Evolutionary conservation across 2,888 invertebrate species (phyloP).

Genomic region (Thyatira batis): DNA sequence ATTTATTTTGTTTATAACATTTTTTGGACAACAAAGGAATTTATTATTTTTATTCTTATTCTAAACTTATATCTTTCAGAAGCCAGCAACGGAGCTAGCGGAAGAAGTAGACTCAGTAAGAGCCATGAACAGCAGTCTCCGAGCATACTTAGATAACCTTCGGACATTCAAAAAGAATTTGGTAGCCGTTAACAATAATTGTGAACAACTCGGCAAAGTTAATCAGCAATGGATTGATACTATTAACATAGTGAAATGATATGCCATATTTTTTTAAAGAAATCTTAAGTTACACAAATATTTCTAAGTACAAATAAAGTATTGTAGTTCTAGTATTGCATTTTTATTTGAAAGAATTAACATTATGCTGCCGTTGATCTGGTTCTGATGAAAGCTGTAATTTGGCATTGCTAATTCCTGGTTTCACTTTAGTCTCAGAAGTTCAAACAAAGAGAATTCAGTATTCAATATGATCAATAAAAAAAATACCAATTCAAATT

Average conservation of each 20-base stretch:
- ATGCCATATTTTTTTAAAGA: too few relatives aligned
- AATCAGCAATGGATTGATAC: constrained; percentile 59
- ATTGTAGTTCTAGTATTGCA: too few relatives aligned
- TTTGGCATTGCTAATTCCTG: neutral
- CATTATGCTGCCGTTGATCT: too few relatives aligned
- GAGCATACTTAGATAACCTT: constrained; percentile 54
- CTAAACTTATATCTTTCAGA: constrained; percentile 45
- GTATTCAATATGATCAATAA: too few relatives aligned
- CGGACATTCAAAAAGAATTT: constrained; percentile 52
- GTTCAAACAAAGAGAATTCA: too few relatives aligned
- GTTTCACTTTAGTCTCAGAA: neutral
- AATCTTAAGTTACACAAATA: neutral
- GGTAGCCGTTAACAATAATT: constrained; percentile 48
- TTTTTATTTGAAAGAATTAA: too few relatives aligned
- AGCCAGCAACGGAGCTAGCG: constrained; percentile 41
- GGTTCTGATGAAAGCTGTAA: neutral
- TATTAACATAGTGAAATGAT: too few relatives aligned
- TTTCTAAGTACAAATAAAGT: neutral
- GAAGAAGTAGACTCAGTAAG: constrained; percentile 60
- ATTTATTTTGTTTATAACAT: too few relatives aligned
- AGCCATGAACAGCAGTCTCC: constrained; percentile 54
- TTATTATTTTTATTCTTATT: too few relatives aligned
- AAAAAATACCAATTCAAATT: too few relatives aligned
- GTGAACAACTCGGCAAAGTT: constrained; percentile 51
- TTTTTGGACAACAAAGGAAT: too few relatives aligned